Base-by-base conservation (phyloP, 2,888 invertebrate species). In the Mythimna impura region DNA sequence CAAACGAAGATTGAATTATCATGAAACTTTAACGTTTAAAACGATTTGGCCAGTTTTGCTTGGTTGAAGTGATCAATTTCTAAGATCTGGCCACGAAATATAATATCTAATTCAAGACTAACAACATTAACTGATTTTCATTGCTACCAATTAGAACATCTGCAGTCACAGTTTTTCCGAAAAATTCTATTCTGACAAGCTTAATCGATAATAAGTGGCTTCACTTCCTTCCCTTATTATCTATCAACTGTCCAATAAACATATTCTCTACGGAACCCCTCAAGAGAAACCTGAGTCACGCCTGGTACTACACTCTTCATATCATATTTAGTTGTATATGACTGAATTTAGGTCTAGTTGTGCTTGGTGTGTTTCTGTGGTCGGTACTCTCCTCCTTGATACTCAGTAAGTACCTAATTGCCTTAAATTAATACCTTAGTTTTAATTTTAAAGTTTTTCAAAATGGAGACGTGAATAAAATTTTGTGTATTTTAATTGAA, bases 261-360 rank as follows among this genome's bases (percentile, higher is more conserved):
- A 25, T 30, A 36, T 12, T 64, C 9, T 60, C 9, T 77, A 55
- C 74, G 34, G 80, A 80, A 80, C 80, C 66, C 10, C 1, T 64
- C 10, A 7, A 25, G 0, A 14, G 4, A 9, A 57, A 65, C 17
- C 9, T 65, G 52, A 77, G 3, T 77, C 55, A 61, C 22, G 9
- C 20, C 20, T 50, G 36, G 1, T 52, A 12, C 17, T 64, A 22
- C 66, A 58, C 82, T 78, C 67, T 79, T 70, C 34, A 54, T 70
- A 67, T 74, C 60, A 78, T 78, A 80, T 82, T 78, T 64, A 78
- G 60, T 74, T 50, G 66, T 57, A 43, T 67, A 67, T 30, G 34
- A 54, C 17, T 43, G 60, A 60, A 78, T 74, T 61, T 67, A 65
- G 36, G 30, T 52, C 36, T 74, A 80, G 80, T 80, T 50, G 80